Evolutionary conservation across 2,888 invertebrate genomes (phyloP).

Genomic region (Agrotis ipsilon): DNA sequence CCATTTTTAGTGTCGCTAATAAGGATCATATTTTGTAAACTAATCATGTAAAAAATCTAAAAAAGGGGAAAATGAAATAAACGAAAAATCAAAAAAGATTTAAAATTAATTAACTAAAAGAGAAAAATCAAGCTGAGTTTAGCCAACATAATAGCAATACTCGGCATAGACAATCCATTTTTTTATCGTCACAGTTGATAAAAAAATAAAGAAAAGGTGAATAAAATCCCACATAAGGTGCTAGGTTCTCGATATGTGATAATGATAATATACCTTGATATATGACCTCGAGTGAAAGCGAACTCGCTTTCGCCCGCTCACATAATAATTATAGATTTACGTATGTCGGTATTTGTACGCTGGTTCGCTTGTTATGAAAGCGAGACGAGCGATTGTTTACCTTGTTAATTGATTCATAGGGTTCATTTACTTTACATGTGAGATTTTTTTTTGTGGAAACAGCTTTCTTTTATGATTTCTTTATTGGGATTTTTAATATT

Average conservation of each 20-base stretch:
- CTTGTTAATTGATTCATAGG: conserved; percentile 29
- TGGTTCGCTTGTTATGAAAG: conserved; percentile 55
- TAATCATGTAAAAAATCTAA: no score
- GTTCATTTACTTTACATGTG: conserved; percentile 2
- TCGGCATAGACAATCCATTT: neutral
- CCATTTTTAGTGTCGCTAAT: no score
- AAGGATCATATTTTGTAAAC: no score
- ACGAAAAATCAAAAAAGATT: no score
- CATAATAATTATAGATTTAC: conserved; percentile 60
- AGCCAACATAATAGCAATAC: no score
- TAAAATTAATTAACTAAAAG: no score
- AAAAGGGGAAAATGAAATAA: no score
- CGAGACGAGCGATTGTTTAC: conserved; percentile 27
- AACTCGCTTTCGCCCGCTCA: conserved; percentile 66
- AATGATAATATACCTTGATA: conserved; percentile 35
- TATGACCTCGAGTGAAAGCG: conserved; percentile 67
- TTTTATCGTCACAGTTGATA: neutral
- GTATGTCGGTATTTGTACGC: conserved; percentile 3
- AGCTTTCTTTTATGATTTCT: neutral
- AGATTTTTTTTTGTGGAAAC: conserved; percentile 12
- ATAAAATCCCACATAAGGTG: conserved; percentile 12
- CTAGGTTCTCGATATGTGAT: conserved; percentile 35
- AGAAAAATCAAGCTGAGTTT: no score
- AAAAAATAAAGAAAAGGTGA: conserved; percentile 4
- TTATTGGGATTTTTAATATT: no score